Conservation (phyloP, 2,888 invertebrate species). For the Melanophora roralis region DNA sequence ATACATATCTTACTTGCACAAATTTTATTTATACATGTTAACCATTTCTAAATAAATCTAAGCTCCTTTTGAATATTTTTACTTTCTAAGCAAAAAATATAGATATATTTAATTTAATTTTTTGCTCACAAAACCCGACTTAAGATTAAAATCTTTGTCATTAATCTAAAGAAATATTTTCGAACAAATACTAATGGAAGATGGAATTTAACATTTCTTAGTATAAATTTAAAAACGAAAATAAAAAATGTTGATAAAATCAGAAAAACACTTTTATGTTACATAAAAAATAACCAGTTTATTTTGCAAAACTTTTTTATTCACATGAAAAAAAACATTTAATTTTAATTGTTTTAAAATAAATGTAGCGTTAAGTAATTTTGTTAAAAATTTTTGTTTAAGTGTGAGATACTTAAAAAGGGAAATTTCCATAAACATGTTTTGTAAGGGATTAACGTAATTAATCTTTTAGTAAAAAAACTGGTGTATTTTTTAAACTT, state of each 20-base stretch:
- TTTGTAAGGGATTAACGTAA: slow-evolving; percentile 47
- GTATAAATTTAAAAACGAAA: too few species aligned
- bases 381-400: slow-evolving; percentile 30
- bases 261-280: background rate
- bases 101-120: background rate
- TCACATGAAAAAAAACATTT: background rate
- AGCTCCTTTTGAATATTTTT: too few species aligned
- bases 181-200: background rate
- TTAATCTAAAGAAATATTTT: slow-evolving; percentile 32
- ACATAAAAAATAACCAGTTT: slow-evolving; percentile 30
- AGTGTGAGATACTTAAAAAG: slow-evolving; percentile 39
- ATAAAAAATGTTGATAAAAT: background rate
- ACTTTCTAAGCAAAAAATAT: too few species aligned
- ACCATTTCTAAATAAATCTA: too few species aligned
- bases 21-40: too few species aligned
- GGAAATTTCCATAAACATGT: slow-evolving; percentile 25
- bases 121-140: background rate
- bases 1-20: too few species aligned
- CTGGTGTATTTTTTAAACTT: background rate
- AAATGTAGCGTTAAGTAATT: slow-evolving; percentile 59
- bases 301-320: slow-evolving; percentile 1
- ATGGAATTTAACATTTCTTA: slow-evolving; percentile 22
- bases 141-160: background rate
- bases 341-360: slow-evolving; percentile 49
- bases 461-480: slow-evolving; percentile 24